A percentile compares a stretch with the other conserved stretches of the same genome.
Conservation (phyloP, 2,888 invertebrate genomes). For the Cloeon dipterum region DNA sequence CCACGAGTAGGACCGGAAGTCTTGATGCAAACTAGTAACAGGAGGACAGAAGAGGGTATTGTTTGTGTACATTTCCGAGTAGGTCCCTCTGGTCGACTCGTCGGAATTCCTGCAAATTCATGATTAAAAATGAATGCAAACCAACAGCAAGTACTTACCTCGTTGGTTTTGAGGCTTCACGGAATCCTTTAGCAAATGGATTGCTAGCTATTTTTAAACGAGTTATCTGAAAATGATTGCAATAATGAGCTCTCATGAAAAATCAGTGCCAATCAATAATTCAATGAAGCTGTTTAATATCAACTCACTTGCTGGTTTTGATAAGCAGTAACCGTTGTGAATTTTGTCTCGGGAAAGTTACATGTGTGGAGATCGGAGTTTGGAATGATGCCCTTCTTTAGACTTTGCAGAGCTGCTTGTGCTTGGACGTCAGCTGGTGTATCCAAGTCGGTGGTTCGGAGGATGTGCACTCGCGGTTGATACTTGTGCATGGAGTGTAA, state of each 20-base stretch:
- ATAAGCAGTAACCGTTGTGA: slow-evolving; percentile 15
- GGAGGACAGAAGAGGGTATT: no score
- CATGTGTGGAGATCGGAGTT: slow-evolving; percentile 7
- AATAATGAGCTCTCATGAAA: no score
- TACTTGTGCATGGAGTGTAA: slow-evolving; percentile 16
- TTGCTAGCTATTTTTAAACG: slow-evolving; percentile 20
- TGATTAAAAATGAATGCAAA: no score
- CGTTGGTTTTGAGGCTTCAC: slow-evolving; percentile 13
- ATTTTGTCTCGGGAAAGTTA: slow-evolving; percentile 13
- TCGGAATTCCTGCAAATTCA: no score
- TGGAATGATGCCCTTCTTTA: neutral
- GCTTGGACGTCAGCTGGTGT: slow-evolving; percentile 7
- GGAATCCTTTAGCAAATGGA: slow-evolving; percentile 21
- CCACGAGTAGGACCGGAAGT: neutral
- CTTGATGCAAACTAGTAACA: no score
- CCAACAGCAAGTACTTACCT: slow-evolving; percentile 8
- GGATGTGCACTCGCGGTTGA: slow-evolving; percentile 13
- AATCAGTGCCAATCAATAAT: no score
- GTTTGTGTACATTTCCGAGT: no score
- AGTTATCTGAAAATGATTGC: slow-evolving; percentile 18
- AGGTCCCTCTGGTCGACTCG: no score
- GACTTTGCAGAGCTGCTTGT: slow-evolving; percentile 2
- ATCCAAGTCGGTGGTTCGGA: slow-evolving; percentile 8
- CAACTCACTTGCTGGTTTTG: slow-evolving; percentile 14
- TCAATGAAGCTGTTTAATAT: no score